Percentiles rank a stretch among this genome's conserved stretches.
phyloP scores from a whole-genome alignment of 2,888 invertebrate species.

The Harpalus rufipes region DNA sequence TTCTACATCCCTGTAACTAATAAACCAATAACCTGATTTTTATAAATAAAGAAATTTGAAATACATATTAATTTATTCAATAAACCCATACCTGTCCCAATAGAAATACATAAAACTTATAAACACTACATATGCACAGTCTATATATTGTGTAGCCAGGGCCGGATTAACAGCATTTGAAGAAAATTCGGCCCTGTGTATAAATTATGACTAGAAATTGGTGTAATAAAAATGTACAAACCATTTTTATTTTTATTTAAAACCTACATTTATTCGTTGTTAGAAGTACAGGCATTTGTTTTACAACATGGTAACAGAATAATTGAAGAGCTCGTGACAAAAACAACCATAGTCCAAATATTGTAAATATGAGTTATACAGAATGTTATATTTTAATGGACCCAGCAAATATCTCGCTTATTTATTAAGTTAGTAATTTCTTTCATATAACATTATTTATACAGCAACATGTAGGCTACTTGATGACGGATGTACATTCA shows the following conservation, averaged over 20 bases:
- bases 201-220: constrained; percentile 31
- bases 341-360: too few species aligned
- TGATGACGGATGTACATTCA: too few species aligned
- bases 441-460: too few species aligned
- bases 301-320: too few species aligned
- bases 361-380: too few species aligned
- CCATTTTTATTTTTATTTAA: constrained; percentile 2
- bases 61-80: constrained; percentile 49
- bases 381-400: too few species aligned
- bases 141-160: constrained; percentile 15
- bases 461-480: too few species aligned
- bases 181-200: too few species aligned
- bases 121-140: constrained; percentile 15
- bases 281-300: neutral
- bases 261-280: constrained; percentile 8
- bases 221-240: constrained; percentile 34
- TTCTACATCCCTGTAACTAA: constrained; percentile 63
- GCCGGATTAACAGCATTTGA: too few species aligned
- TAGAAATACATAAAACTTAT: constrained; percentile 14
- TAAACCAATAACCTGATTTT: constrained; percentile 61
- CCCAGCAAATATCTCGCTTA: too few species aligned
- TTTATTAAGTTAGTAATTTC: too few species aligned
- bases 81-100: constrained; percentile 24
- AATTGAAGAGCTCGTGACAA: too few species aligned
- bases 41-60: constrained; percentile 65